Evolutionary conservation across 1,140 invertebrate genomes (phyloP).

Genomic region (Cylas formicarius): DNA sequence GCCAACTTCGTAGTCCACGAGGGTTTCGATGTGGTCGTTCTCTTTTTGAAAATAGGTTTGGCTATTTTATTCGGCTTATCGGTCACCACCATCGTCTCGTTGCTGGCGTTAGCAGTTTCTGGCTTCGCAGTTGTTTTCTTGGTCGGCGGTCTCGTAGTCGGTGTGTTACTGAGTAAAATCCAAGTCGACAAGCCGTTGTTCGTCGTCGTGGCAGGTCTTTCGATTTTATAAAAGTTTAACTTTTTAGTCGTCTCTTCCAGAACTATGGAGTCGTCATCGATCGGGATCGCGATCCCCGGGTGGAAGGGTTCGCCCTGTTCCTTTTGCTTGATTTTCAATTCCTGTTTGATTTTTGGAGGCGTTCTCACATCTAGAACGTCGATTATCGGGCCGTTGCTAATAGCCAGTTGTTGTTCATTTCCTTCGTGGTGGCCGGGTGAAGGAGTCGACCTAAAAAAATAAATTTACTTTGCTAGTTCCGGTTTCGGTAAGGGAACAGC

Average conservation of each 20-base stretch:
- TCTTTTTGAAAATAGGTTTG: constrained; percentile 37
- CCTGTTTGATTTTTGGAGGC: constrained; percentile 52
- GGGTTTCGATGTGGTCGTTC: constrained; percentile 31
- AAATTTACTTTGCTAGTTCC: no score
- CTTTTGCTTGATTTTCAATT: constrained; percentile 42
- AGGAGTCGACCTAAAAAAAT: constrained; percentile 22
- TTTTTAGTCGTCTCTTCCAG: constrained; percentile 35
- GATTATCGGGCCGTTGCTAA: constrained; percentile 39
- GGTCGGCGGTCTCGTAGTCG: constrained; percentile 39
- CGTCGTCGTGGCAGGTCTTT: constrained; percentile 55
- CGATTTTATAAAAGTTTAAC: constrained; percentile 40
- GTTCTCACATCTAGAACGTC: constrained; percentile 50
- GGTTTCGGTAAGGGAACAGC: no score
- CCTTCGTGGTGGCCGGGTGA: constrained; percentile 46
- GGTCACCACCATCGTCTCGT: constrained; percentile 16
- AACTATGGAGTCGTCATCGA: constrained; percentile 43
- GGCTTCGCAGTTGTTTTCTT: constrained; percentile 33
- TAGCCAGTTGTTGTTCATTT: constrained; percentile 47
- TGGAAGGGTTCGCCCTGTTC: constrained; percentile 45
- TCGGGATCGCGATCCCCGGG: constrained; percentile 51
- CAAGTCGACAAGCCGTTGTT: constrained; percentile 65
- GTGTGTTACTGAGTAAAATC: constrained; percentile 57
- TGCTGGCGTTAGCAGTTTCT: constrained; percentile 8
- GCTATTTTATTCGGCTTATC: constrained; percentile 19
- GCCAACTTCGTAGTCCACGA: constrained; percentile 26